phyloP scores from a whole-genome alignment of 2,797 vertebrate genomes.

The Danio jaintianensis region DNA sequence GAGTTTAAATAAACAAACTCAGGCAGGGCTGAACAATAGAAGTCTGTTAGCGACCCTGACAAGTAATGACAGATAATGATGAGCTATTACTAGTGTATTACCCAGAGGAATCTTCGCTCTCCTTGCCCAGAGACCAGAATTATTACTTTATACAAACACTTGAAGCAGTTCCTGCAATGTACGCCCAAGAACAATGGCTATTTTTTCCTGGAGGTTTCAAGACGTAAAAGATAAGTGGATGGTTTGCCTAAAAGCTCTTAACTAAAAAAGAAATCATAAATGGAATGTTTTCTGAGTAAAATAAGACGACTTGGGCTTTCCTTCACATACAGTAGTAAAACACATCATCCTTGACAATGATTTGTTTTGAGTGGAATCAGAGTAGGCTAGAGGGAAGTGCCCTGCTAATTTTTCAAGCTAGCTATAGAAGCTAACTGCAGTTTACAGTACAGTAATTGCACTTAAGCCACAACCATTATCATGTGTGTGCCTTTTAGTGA shows the following conservation, averaged over 20 bases:
- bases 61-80: slow-evolving; percentile 69
- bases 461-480: too few species aligned
- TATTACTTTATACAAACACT: slow-evolving; percentile 48
- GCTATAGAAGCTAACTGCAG: too few species aligned
- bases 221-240: not conserved
- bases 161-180: not conserved
- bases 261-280: not conserved
- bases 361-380: not conserved
- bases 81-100: slow-evolving; percentile 62
- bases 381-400: not conserved
- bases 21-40: slow-evolving; percentile 62
- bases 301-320: not conserved
- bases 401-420: too few species aligned
- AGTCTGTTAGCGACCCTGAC: slow-evolving; percentile 60
- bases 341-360: not conserved
- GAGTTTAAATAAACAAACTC: slow-evolving; percentile 55
- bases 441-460: too few species aligned
- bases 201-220: not conserved
- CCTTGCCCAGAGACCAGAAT: slow-evolving; percentile 33
- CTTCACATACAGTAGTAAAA: not conserved
- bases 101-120: slow-evolving; percentile 61
- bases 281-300: not conserved
- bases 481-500: too few species aligned
- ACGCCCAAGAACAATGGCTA: not conserved
- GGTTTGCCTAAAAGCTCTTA: not conserved